Percentiles rank a stretch among this genome's conserved stretches.
Conservation (phyloP, 2,113 vertebrate species). For the Sus scrofa region DNA sequence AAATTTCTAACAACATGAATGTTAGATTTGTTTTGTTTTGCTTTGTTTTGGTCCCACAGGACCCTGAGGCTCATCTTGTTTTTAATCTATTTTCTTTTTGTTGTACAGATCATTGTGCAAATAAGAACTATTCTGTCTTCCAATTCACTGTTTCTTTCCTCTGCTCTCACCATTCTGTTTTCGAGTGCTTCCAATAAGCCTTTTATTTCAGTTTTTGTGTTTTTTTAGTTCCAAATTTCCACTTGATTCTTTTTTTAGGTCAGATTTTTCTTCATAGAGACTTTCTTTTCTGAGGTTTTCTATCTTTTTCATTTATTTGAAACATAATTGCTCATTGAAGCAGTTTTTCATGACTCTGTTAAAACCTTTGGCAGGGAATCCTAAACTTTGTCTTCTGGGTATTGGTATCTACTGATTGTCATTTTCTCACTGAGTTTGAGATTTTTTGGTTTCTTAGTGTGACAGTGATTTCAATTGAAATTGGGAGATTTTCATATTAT, state of each 20-base stretch:
- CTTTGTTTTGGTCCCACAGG: not conserved
- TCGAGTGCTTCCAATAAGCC: not conserved
- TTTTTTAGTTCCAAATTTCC: not conserved
- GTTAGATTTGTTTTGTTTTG: slow-evolving; percentile 5
- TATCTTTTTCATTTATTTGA: slow-evolving; percentile 8
- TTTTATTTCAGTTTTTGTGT: not conserved
- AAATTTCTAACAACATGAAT: not conserved
- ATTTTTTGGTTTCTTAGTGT: slow-evolving; percentile 16
- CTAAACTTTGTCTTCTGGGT: not conserved
- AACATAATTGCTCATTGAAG: not conserved
- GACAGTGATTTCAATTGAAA: slow-evolving; percentile 19
- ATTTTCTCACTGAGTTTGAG: slow-evolving; percentile 52
- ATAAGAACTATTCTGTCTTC: not conserved
- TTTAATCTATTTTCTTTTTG: not conserved
- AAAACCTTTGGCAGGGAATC: not conserved
- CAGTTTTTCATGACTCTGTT: not conserved
- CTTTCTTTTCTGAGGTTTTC: not conserved
- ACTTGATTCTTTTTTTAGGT: not conserved
- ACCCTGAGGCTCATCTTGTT: not conserved
- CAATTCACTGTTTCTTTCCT: not conserved
- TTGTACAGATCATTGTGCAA: not conserved
- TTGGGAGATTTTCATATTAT: not conserved
- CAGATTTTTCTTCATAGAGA: not conserved
- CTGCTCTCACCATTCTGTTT: not conserved
- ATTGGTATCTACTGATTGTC: not conserved